Evolutionary conservation across 2,113 vertebrate species (phyloP), one percentile per base, ranked within the genome.

Genomic region (Rhinichthys klamathensis): DNA sequence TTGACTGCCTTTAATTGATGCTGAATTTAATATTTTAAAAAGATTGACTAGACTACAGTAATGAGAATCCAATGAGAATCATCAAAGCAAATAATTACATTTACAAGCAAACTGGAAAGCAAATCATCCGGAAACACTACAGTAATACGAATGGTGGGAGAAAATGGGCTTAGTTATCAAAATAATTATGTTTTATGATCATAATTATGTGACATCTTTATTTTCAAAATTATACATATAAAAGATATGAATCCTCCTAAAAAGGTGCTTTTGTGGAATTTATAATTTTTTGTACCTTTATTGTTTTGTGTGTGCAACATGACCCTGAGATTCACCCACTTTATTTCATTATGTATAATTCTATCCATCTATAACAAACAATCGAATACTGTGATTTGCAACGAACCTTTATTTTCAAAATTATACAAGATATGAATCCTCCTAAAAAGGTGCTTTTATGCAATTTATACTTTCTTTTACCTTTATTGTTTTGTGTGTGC

Each of bases 81-180:
- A 80, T 11, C 58, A 63, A 46, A 63, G 58, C 58, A 25, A 80
- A 80, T 63, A 46, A 80, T 80, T 15, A 46, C 35, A 63, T 73
- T 73, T 73, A 80, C 12, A 41, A 25, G 30, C 21, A n/a, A 60
- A 58, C 30, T 27, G 13, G 16, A 63, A 63, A 61, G 32, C 1
- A 46, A 73, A 73, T 46, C 23, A 46, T 27, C 70, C 12, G 41
- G 23, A 73, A 73, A 73, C 70, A 3, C 70, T 73, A 30, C 38
- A 41, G 35, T 80, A 44, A 60, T 63, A 44, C 8, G 41, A 73
- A 46, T 13, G n/a, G 41, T 73, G 15, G 41, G 38, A 27, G 15
- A 63, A 63, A 27, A 46, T 46, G 38, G 41, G 41, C 41, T 73
- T 46, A 46, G 15, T 73, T 46, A 44, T 73, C 23, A 73, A 73